These are phyloP conservation scores for Microcebus tavaratra DNA, from an alignment of 2,113 vertebrate species.

Conservation along the genomic window DNA sequence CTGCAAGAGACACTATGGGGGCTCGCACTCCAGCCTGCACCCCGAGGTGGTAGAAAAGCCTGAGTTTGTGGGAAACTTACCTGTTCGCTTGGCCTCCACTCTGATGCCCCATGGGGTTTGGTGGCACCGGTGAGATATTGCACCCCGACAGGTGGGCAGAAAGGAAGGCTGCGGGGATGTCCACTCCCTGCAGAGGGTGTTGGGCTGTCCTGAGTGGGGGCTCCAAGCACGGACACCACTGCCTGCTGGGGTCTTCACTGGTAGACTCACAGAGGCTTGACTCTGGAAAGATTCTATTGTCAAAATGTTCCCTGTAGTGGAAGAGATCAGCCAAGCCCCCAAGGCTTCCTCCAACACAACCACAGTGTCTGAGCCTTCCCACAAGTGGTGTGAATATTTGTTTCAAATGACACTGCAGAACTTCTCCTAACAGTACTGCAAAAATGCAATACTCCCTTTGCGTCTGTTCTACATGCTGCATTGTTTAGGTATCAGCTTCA, in stretches of 20 bases:
- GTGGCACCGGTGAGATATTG: not conserved
- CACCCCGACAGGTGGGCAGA: rapidly evolving
- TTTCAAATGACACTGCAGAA: not conserved
- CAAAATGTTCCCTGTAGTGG: not conserved
- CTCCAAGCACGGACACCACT: not conserved
- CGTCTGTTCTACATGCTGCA: not conserved
- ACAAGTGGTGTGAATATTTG: not conserved
- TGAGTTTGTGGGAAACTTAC: not conserved
- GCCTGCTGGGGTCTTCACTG: not conserved
- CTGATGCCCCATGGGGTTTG: not conserved
- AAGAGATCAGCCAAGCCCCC: not conserved
- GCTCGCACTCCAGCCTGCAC: rapidly evolving
- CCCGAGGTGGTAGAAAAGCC: not conserved
- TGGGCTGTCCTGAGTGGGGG: not conserved
- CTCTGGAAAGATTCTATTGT: not conserved
- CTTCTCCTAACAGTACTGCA: not conserved
- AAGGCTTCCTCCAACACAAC: not conserved
- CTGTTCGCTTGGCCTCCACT: not conserved
- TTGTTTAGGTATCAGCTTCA: not conserved
- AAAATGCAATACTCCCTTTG: not conserved
- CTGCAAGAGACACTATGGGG: not conserved
- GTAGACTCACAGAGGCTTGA: not conserved
- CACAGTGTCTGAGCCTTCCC: not conserved
- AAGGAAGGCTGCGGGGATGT: not conserved
- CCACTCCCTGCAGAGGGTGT: not conserved